These are phyloP conservation scores for Sturmia bella DNA, from an alignment of 2,888 invertebrate genomes.

Conservation along the genomic window DNA sequence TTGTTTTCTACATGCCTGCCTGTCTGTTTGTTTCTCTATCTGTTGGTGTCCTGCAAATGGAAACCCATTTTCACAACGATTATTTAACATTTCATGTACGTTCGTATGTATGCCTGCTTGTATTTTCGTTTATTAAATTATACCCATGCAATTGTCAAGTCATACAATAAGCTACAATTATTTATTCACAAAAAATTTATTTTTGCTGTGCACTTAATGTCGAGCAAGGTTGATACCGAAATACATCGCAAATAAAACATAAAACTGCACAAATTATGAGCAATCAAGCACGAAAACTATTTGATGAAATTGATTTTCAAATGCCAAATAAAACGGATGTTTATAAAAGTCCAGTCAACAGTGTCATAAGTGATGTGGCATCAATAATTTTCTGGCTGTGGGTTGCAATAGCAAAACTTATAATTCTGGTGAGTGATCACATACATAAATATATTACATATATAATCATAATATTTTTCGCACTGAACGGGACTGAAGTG, in stretches of 20 bases:
- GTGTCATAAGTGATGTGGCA: slow-evolving; percentile 51
- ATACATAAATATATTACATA: neutral
- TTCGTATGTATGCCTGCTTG: neutral
- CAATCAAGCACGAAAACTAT: slow-evolving; percentile 50
- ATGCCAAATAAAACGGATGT: slow-evolving; percentile 55
- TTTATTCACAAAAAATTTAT: slow-evolving; percentile 49
- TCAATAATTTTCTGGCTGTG: slow-evolving; percentile 37
- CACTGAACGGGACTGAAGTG: slow-evolving; percentile 4
- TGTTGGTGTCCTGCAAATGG: slow-evolving; percentile 6
- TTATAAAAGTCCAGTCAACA: slow-evolving; percentile 35
- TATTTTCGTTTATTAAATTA: slow-evolving; percentile 32
- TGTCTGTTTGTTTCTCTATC: neutral
- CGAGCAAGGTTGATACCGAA: slow-evolving; percentile 43
- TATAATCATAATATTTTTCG: no score
- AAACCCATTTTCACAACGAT: neutral
- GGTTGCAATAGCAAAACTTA: slow-evolving; percentile 44
- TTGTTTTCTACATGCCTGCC: neutral
- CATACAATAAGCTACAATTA: slow-evolving; percentile 53
- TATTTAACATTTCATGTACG: neutral
- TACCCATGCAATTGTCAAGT: slow-evolving; percentile 60
- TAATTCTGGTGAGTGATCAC: slow-evolving; percentile 48
- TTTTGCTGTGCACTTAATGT: slow-evolving; percentile 52
- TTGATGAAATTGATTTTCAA: slow-evolving; percentile 45
- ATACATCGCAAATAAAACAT: neutral
- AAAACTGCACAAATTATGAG: slow-evolving; percentile 24